These are phyloP conservation scores for Chloromyia formosa DNA, from an alignment of 2,888 invertebrate species.

Conservation along the genomic window DNA sequence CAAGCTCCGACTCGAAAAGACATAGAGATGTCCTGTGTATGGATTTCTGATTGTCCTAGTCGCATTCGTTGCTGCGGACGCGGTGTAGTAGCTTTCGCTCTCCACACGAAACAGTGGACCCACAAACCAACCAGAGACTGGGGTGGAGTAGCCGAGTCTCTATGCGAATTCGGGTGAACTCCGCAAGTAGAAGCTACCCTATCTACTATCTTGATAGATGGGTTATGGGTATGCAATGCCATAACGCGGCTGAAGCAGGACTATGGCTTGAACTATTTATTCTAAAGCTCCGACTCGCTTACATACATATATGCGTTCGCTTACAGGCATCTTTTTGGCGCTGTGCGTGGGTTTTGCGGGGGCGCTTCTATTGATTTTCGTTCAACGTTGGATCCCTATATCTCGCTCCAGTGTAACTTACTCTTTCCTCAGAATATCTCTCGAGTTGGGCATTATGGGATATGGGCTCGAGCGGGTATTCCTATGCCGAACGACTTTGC, in stretches of 20 bases:
- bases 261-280: slow-evolving; percentile 22
- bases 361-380: slow-evolving; percentile 48
- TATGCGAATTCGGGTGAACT: slow-evolving; percentile 46
- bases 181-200: slow-evolving; percentile 45
- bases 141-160: neutral
- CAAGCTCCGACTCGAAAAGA: slow-evolving; percentile 41
- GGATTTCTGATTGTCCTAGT: slow-evolving; percentile 35
- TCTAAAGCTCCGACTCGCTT: slow-evolving; percentile 36
- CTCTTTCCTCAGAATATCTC: slow-evolving; percentile 43
- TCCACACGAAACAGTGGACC: neutral
- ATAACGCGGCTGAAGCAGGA: slow-evolving; percentile 38
- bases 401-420: slow-evolving; percentile 26
- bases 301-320: slow-evolving; percentile 34
- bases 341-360: slow-evolving; percentile 30
- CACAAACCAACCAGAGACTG: neutral
- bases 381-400: slow-evolving; percentile 47
- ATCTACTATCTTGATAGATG: slow-evolving; percentile 50
- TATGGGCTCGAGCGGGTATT: slow-evolving; percentile 17
- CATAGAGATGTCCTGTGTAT: slow-evolving; percentile 33
- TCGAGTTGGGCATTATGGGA: slow-evolving; percentile 34
- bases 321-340: slow-evolving; percentile 27
- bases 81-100: slow-evolving; percentile 19
- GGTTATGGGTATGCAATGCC: slow-evolving; percentile 46
- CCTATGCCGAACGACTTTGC: slow-evolving; percentile 36
- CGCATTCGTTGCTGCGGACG: slow-evolving; percentile 31